Percentiles rank a stretch among this genome's conserved stretches.
These are phyloP conservation scores for Drosophila yakuba DNA, from an alignment of 1,140 invertebrate genomes.

Conservation along the genomic window DNA sequence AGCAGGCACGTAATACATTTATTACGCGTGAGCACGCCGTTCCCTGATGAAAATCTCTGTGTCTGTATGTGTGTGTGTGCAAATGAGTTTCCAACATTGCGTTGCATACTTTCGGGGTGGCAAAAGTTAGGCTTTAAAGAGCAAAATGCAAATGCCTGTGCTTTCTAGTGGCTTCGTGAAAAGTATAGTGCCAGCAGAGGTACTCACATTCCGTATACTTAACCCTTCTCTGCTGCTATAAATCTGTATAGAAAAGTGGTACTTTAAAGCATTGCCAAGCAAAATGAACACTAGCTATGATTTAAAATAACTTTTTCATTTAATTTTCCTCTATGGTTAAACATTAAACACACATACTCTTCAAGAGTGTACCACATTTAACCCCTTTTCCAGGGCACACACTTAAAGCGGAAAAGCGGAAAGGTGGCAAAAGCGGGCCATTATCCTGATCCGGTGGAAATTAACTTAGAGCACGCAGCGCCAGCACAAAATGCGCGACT, in stretches of 20 bases:
- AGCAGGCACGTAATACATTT: slow-evolving; percentile 71
- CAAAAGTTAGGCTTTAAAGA: slow-evolving; percentile 47
- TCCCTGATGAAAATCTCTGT: slow-evolving; percentile 3
- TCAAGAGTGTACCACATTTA: neutral
- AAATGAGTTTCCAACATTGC: slow-evolving; percentile 67
- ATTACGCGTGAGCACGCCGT: slow-evolving; percentile 69
- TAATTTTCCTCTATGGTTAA: neutral
- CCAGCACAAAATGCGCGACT: slow-evolving; percentile 43
- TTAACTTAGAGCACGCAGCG: slow-evolving; percentile 75
- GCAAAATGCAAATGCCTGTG: slow-evolving; percentile 16
- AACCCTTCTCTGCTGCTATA: neutral
- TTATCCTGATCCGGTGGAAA: slow-evolving; percentile 63
- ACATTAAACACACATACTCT: neutral
- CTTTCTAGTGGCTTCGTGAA: too few relatives aligned
- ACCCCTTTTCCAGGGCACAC: slow-evolving; percentile 31
- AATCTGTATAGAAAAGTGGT: neutral
- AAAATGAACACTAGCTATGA: too few relatives aligned
- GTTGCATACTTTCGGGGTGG: slow-evolving; percentile 65
- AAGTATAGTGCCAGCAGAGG: neutral
- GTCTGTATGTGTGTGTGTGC: slow-evolving; percentile 19
- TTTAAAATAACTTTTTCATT: too few relatives aligned
- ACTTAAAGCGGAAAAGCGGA: slow-evolving; percentile 39
- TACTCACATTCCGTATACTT: neutral
- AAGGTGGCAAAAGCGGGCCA: slow-evolving; percentile 47
- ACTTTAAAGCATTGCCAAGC: too few relatives aligned